phyloP scores from a whole-genome alignment of 2,888 invertebrate genomes.

The Graphium colonna region DNA sequence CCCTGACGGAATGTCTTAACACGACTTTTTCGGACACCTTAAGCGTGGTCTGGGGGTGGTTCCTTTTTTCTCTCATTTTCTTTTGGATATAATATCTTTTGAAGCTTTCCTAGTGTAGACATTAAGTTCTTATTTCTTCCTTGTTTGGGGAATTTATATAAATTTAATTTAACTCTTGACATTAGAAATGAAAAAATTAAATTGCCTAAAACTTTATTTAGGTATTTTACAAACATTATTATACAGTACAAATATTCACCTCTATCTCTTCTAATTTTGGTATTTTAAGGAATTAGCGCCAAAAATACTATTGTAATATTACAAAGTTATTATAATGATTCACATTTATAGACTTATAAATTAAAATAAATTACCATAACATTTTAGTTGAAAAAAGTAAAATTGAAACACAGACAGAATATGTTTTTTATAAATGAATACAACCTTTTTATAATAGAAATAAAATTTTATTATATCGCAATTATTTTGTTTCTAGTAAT shows the following conservation, averaged over 20 bases:
- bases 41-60: too few relatives aligned
- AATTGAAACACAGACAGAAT: background rate
- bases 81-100: too few relatives aligned
- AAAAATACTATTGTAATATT: slow-evolving; percentile 13
- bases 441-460: background rate
- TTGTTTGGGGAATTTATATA: too few relatives aligned
- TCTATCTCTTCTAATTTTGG: slow-evolving; percentile 15
- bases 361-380: background rate
- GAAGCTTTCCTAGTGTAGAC: too few relatives aligned
- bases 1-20: too few relatives aligned
- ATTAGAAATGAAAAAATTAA: background rate
- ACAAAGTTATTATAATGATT: slow-evolving; percentile 14
- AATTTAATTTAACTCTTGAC: too few relatives aligned
- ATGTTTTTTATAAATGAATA: background rate
- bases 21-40: too few relatives aligned
- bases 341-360: slow-evolving; percentile 7
- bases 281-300: slow-evolving; percentile 13
- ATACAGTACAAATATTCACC: slow-evolving; percentile 20
- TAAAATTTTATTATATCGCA: background rate
- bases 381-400: background rate
- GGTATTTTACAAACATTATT: slow-evolving; percentile 17
- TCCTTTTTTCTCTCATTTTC: too few relatives aligned
- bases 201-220: slow-evolving; percentile 16
- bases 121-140: too few relatives aligned
- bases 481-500: background rate